These are phyloP conservation scores for Eleutherodactylus coqui DNA, from an alignment of 2,797 vertebrate genomes.

Conservation along the genomic window DNA sequence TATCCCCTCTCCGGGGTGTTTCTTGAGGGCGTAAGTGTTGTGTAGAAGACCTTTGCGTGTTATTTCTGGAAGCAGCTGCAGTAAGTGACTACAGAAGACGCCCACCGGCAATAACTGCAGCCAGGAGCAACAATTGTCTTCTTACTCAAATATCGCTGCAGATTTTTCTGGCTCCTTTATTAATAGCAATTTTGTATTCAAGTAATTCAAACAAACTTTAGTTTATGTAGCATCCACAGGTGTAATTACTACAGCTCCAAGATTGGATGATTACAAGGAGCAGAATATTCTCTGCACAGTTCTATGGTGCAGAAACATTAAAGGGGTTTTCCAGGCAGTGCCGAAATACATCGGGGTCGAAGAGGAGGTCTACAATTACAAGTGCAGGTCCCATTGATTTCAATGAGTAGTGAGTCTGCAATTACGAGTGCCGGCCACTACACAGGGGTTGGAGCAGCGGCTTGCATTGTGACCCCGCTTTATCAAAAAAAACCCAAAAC, in stretches of 20 bases:
- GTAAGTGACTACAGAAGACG: slow-evolving; percentile 34
- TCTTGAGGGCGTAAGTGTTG: slow-evolving; percentile 12
- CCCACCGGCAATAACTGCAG: slow-evolving; percentile 29
- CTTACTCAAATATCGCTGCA: not conserved
- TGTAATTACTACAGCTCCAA: not conserved
- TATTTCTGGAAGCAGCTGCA: slow-evolving; percentile 49
- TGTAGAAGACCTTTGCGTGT: not conserved
- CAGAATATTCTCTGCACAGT: not conserved
- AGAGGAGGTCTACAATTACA: too few relatives aligned
- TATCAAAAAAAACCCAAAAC: too few relatives aligned
- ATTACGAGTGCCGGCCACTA: too few relatives aligned
- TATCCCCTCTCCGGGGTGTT: not conserved
- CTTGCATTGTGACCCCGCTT: too few relatives aligned
- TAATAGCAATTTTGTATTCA: slow-evolving; percentile 21
- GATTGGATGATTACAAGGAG: not conserved
- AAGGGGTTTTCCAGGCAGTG: too few relatives aligned
- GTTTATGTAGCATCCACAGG: not conserved
- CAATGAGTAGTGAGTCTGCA: too few relatives aligned
- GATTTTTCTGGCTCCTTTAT: slow-evolving; percentile 1
- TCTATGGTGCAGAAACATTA: not conserved
- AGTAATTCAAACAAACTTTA: slow-evolving; percentile 19
- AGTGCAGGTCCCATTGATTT: too few relatives aligned
- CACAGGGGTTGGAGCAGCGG: too few relatives aligned
- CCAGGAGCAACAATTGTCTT: slow-evolving; percentile 18
- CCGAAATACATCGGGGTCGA: too few relatives aligned